A percentile compares a stretch with the other conserved stretches of the same genome.
phyloP scores from a whole-genome alignment of 2,888 invertebrate species.

The Malthinus seriepunctatus region DNA sequence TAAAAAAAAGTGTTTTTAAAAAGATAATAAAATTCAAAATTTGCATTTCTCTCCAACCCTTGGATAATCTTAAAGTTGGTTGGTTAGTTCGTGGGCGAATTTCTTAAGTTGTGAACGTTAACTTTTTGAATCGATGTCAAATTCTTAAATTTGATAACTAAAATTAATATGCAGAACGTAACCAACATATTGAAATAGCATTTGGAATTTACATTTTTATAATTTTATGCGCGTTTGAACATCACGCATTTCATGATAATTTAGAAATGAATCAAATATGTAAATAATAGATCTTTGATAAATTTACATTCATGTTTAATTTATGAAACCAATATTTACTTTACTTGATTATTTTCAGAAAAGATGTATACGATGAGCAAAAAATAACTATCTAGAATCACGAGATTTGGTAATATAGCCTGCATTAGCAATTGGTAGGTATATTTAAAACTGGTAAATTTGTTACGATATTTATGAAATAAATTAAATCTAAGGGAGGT shows the following conservation, averaged over 20 bases:
- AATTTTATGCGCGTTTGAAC: conserved; percentile 41
- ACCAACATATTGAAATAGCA: conserved; percentile 36
- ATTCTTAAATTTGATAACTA: too few relatives aligned
- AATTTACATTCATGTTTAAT: conserved; percentile 54
- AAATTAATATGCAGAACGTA: neutral
- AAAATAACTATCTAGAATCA: conserved; percentile 49
- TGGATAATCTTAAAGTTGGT: conserved; percentile 16
- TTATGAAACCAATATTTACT: conserved; percentile 56
- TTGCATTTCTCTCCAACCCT: neutral
- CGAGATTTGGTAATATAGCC: conserved; percentile 42
- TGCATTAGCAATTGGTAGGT: conserved; percentile 40
- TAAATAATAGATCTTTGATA: conserved; percentile 54
- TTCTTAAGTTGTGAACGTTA: conserved; percentile 1
- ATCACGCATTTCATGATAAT: conserved; percentile 38
- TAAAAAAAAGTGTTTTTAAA: too few relatives aligned
- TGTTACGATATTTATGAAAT: conserved; percentile 32
- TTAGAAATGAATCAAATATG: conserved; percentile 53
- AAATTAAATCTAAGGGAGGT: conserved; percentile 38
- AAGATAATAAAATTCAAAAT: neutral
- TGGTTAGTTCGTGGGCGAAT: conserved; percentile 8
- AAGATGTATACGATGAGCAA: conserved; percentile 32
- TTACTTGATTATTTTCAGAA: conserved; percentile 53
- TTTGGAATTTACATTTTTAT: conserved; percentile 37
- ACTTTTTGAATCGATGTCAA: conserved; percentile 11
- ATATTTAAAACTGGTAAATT: conserved; percentile 35